Evolutionary conservation across 2,888 invertebrate species (phyloP), one percentile per base, ranked within the genome.

Genomic region (Melipona bicolor): DNA sequence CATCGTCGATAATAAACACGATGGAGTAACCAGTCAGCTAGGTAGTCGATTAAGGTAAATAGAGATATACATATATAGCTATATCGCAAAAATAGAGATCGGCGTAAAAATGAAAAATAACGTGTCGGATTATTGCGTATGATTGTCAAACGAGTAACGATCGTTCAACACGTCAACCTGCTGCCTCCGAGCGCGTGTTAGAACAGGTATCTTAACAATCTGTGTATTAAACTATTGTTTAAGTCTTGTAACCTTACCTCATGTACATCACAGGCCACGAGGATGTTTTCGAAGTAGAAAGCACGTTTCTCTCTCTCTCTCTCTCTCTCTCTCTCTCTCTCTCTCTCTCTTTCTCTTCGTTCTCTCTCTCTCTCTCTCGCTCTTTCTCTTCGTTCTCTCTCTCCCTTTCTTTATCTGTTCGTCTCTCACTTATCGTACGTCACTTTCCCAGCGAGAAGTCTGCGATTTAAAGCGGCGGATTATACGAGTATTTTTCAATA

Each of bases 381-480:
- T 19, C 21, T 19, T 79, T 32, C 32, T 32, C 32, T 79, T 19
- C 43, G 24, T 2, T 61, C 32, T 67, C 43, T 24, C 49, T 81
- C 81, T 17, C 17, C n/a, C 43, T 67, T 5, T 49, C 17, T 79
- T 81, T 24, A 49, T n/a, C 21, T 27, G 78, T 32, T 19, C 43
- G 24, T 2, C 81, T n/a, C 67, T 78, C 19, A 2, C 4, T 67
- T 43, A 76, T 43, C 49, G 21, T 71, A 67, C 84, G 82, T 87
- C 85, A 86, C 84, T 85, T 89, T 84, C 84, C 69, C 75, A 71
- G 11, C 78, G 77, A 78, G 76, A 24, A 27, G 73, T 74, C 70
- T 32, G 78, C 78, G 81, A 68, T 70, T 61, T 68, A 11, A 70
- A 56, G n/a, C 72, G 73, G 78, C 71, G 59, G 74, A 36, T 62